A percentile compares a stretch with the other conserved stretches of the same genome.
These are phyloP conservation scores for Sylvilagus floridanus DNA, from an alignment of 2,797 vertebrate species.

Conservation along the genomic window DNA sequence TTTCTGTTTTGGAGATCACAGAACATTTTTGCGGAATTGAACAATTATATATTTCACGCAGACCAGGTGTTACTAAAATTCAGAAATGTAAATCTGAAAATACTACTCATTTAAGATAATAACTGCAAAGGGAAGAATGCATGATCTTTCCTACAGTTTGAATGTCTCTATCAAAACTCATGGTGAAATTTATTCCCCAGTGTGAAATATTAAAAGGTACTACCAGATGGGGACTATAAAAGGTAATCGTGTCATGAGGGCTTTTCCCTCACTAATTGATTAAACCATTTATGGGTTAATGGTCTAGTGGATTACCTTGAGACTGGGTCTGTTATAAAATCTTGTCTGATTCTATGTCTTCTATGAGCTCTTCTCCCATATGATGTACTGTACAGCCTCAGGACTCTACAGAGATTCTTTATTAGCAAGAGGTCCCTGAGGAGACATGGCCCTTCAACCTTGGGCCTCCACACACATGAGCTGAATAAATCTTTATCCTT, in stretches of 20 bases:
- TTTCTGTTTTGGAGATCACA: background rate
- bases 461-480: background rate
- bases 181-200: background rate
- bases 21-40: background rate
- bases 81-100: conserved; percentile 36
- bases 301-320: background rate
- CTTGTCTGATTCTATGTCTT: background rate
- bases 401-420: background rate
- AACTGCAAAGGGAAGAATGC: background rate
- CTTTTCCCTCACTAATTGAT: background rate
- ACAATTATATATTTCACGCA: background rate
- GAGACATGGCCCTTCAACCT: background rate
- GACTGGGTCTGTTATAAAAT: background rate
- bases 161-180: background rate
- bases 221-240: background rate
- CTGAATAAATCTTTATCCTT: background rate
- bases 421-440: background rate
- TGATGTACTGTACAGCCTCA: background rate
- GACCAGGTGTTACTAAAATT: background rate
- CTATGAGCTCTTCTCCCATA: background rate
- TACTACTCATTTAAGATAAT: background rate
- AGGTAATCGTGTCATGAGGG: background rate
- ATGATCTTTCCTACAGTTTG: background rate
- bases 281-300: background rate
- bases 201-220: background rate